These are phyloP conservation scores for Cybosia mesomella DNA, from an alignment of 2,888 invertebrate genomes.

Conservation along the genomic window DNA sequence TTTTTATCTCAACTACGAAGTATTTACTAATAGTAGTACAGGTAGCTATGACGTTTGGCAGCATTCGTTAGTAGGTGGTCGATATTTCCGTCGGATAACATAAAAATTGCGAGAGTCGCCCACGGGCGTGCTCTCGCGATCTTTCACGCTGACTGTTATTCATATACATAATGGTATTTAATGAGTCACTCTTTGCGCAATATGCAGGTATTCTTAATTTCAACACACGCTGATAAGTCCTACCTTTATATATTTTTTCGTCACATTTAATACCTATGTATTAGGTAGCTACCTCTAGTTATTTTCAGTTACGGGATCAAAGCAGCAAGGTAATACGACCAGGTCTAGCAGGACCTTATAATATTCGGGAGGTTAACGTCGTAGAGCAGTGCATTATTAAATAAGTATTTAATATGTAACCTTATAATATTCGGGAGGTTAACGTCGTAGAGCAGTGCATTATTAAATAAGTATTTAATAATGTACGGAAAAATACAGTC, in stretches of 20 bases:
- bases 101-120: conserved; percentile 65
- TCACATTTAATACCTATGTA: not conserved
- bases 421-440: not conserved
- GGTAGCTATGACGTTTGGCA: conserved; percentile 57
- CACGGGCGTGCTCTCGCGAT: conserved; percentile 54
- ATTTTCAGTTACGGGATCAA: not conserved
- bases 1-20: conserved; percentile 4
- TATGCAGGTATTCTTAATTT: conserved; percentile 74
- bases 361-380: not conserved
- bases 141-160: conserved; percentile 64
- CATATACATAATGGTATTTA: conserved; percentile 60
- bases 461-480: too few species aligned
- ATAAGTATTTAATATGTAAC: too few species aligned
- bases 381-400: not conserved
- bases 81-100: conserved; percentile 71
- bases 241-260: not conserved
- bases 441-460: not conserved
- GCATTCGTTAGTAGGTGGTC: conserved; percentile 69
- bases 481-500: conserved; percentile 40
- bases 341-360: not conserved
- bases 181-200: conserved; percentile 78
- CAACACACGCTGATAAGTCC: conserved; percentile 31
- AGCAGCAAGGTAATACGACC: not conserved
- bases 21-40: conserved; percentile 6
- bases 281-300: too few species aligned